phyloP scores from a whole-genome alignment of 2,797 vertebrate genomes.

The Parauchenoglanis ngamensis region DNA sequence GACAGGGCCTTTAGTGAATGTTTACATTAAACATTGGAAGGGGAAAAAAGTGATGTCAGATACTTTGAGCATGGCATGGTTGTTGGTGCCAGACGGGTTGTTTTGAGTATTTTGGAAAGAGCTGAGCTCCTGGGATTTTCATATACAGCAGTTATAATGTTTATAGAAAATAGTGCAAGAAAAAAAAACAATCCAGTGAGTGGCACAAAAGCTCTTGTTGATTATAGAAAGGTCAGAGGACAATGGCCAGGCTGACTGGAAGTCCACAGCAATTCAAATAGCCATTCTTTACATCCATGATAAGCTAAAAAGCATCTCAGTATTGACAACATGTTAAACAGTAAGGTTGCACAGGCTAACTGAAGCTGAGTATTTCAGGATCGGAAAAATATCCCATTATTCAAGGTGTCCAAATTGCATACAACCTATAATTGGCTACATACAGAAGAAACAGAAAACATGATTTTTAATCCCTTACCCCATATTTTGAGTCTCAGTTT shows the following conservation, averaged over 20 bases:
- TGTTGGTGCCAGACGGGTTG: background rate
- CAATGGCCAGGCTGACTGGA: background rate
- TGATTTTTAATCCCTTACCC: slow-evolving; percentile 14
- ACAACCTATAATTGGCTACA: background rate
- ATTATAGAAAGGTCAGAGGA: background rate
- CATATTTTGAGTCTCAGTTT: background rate
- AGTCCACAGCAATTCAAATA: background rate
- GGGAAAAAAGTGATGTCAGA: background rate
- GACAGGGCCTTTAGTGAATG: background rate
- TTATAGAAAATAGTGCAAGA: background rate
- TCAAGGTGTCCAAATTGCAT: background rate
- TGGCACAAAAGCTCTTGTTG: background rate
- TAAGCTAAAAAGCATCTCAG: background rate
- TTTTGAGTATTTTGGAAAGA: background rate
- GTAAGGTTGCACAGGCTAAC: background rate
- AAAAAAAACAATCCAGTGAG: background rate
- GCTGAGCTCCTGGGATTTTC: background rate
- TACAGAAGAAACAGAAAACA: slow-evolving; percentile 7
- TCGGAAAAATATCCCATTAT: background rate
- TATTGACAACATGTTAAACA: background rate
- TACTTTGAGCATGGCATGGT: no score
- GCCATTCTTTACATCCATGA: background rate
- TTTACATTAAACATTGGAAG: background rate
- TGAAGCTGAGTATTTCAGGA: background rate
- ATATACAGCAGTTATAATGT: background rate